Evolutionary conservation across 2,888 invertebrate species (phyloP), one percentile per base, ranked within the genome.

Genomic region (Drosophila setosimentum): DNA sequence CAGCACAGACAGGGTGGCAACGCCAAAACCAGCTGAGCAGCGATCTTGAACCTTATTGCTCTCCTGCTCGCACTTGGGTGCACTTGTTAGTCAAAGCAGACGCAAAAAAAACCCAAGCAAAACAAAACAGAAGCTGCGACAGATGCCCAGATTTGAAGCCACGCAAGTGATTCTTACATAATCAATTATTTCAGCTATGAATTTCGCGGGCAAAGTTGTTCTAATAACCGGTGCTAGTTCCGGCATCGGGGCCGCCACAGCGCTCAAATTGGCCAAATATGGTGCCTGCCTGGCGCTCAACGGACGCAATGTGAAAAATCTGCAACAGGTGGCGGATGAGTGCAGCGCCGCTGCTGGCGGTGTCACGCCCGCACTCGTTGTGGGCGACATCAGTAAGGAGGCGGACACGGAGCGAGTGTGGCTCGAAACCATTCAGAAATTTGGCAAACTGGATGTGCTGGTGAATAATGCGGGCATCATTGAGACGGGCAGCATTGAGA

Each of bases 391-490:
- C 67, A 96, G 95, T 3, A 96, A 95, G 74, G 97, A 97, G 91
- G 92, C 92, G 0, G 97, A 97, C 78, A 95, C 96, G 1, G 95
- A 96, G 89, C 95, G 94, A 10, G 95, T 98, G 63, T 93, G 98
- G 3, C 95, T 95, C 30, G 94, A 95, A 37, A 97, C 97, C 0
- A 92, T 98, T 1, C 94, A 95, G 35, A 95, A 96, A 82, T 98
- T 95, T 90, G 96, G 96, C 0, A 95, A 95, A 91, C 93, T 98
- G 16, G 97, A 98, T 93, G 95, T 98, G n/a, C 92, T 98, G 58
- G 95, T 98, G 0, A 98, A 99, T 92, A 98, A 97, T 93, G 99
- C 99, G 21, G 99, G 99, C 4, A 95, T 97, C 33, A 93, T 98
- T 30, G 97, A 96, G 91, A 94, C 94, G 0, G 99, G 98, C 35